Base-by-base conservation (phyloP, 2,113 vertebrate species). In the Cygnus atratus region DNA sequence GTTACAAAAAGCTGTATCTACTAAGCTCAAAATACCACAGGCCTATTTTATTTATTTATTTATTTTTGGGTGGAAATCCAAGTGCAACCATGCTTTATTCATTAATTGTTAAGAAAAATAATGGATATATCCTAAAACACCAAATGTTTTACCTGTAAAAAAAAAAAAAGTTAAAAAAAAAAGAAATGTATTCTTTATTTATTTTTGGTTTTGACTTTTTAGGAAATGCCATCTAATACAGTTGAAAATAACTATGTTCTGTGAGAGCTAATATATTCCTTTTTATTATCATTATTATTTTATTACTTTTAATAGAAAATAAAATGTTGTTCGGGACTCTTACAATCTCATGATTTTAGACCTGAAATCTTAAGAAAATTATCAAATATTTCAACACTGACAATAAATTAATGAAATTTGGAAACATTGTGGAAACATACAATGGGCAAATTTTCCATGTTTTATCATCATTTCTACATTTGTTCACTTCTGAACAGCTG, bases 181-280 rank as follows among this genome's bases (percentile, higher is more conserved):
- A 25, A 10, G 1, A 48, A 3, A 54, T 5, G 1, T 25, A 55
- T 35, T 39, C 15, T 52, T 62, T 50, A 41, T 73, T 93, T 83
- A 39, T 3, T 31, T 67, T 43, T 21, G 8, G 3, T 28, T 85
- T 70, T 80, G 12, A 70, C 11, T 77, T 6, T 71, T 63, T 10
- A 33, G 28, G 44, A 62, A 88, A 37, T 61, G 0, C 1, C 55
- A 37, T 41, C 7, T 79, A 14, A 68, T 48, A 25, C 7, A 62
- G 19, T 8, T 63, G 9, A 90, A 85, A 92, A 67, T 3, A 70
- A 3, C 3, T 17, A 24, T 9, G 10, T 33, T 18, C 9, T 61
- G 13, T 41, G 46, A 62, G 3, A 16, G 1, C 4, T 61, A 25
- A 4, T 39, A 43, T 13, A 9, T 35, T 13, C 2, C 1, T 61